phyloP scores from a whole-genome alignment of 1,140 invertebrate genomes.

The Caenorhabditis latens region DNA sequence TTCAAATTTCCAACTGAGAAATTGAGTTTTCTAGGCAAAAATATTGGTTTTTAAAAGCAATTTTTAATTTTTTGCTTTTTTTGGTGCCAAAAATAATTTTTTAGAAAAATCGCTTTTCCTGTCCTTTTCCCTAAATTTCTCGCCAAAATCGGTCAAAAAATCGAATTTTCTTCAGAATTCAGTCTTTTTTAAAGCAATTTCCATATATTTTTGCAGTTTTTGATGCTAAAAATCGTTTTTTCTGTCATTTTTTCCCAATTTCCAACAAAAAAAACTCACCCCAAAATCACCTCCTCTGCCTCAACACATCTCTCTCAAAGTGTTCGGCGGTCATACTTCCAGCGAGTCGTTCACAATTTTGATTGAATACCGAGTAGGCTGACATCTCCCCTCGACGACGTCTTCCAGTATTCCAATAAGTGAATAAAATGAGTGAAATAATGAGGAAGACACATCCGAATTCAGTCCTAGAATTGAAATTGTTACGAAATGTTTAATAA shows the following conservation, averaged over 20 bases:
- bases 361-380: constrained; percentile 86
- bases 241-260: too few relatives aligned
- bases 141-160: too few relatives aligned
- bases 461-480: constrained; percentile 80
- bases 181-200: too few relatives aligned
- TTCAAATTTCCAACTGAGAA: background rate
- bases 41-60: too few relatives aligned
- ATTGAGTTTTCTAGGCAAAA: too few relatives aligned
- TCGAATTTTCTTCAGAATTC: too few relatives aligned
- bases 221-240: too few relatives aligned
- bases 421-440: constrained; percentile 85
- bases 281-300: constrained; percentile 14
- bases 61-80: too few relatives aligned
- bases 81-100: too few relatives aligned
- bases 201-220: too few relatives aligned
- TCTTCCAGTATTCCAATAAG: constrained; percentile 88
- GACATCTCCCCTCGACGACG: constrained; percentile 82
- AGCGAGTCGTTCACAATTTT: constrained; percentile 90
- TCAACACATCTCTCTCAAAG: constrained; percentile 86
- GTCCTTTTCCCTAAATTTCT: too few relatives aligned
- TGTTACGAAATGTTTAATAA: background rate
- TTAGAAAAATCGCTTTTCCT: too few relatives aligned
- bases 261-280: background rate
- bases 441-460: constrained; percentile 92
- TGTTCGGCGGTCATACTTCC: constrained; percentile 95